Evolutionary conservation across 2,888 invertebrate genomes (phyloP).

Genomic region (Cephus sareptanus): DNA sequence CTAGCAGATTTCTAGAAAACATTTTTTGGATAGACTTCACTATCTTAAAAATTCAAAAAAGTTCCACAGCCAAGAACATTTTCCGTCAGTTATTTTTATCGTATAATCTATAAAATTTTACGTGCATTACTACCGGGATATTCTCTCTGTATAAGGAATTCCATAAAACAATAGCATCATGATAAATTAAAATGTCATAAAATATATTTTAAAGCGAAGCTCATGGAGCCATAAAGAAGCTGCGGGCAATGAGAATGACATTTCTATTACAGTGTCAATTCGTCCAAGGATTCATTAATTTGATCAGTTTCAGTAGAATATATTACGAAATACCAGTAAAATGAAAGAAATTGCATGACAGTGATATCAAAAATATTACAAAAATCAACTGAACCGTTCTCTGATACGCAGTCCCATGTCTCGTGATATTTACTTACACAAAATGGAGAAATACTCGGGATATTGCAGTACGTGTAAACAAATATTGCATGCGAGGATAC

Average conservation of each 20-base stretch:
- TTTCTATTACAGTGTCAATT: neutral
- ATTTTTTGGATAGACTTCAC: no score
- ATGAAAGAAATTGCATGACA: neutral
- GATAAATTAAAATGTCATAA: neutral
- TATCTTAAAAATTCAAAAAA: no score
- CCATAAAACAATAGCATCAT: neutral
- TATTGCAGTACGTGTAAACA: neutral
- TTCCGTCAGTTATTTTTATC: no score
- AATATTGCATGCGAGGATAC: neutral
- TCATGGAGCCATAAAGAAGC: neutral
- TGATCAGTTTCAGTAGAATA: neutral
- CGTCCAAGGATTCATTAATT: neutral
- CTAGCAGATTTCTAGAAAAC: no score
- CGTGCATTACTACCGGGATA: neutral
- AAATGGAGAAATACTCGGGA: neutral
- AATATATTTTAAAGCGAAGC: neutral
- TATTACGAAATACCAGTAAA: neutral
- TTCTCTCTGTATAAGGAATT: neutral
- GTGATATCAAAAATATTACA: neutral
- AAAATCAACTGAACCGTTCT: neutral
- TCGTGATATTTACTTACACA: neutral
- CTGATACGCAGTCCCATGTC: neutral
- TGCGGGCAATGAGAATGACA: neutral
- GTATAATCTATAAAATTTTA: neutral
- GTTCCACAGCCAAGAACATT: no score